Percentiles rank a stretch among this genome's conserved stretches.
These are phyloP conservation scores for Calycopis cecrops DNA, from an alignment of 1,140 invertebrate genomes.

Conservation along the genomic window DNA sequence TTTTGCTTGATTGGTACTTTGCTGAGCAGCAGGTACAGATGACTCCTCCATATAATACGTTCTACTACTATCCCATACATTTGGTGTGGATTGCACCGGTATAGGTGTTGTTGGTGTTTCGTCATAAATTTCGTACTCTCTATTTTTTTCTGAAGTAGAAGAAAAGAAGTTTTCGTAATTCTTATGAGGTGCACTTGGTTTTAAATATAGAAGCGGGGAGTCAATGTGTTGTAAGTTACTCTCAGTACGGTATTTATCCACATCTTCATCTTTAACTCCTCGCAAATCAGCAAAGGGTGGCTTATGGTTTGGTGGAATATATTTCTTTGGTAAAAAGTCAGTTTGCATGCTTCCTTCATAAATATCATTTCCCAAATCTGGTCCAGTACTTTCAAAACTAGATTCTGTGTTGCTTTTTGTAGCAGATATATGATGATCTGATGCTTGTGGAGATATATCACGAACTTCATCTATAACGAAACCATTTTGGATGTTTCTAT, in stretches of 20 bases:
- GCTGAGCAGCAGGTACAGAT: conserved; percentile 38
- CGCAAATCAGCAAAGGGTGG: conserved; percentile 55
- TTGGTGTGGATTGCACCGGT: conserved; percentile 30
- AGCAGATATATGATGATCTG: conserved; percentile 61
- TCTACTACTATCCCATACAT: conserved; percentile 43
- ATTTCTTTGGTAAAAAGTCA: conserved; percentile 33
- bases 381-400: conserved; percentile 63
- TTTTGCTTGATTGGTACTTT: conserved; percentile 59
- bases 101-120: conserved; percentile 43
- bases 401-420: conserved; percentile 51
- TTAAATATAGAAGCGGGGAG: conserved; percentile 70
- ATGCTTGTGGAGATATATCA: conserved; percentile 64
- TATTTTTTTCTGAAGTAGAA: conserved; percentile 36
- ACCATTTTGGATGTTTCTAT: conserved; percentile 53
- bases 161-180: conserved; percentile 53
- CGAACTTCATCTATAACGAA: conserved; percentile 47
- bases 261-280: conserved; percentile 57
- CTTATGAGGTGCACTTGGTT: conserved; percentile 70
- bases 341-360: conserved; percentile 43
- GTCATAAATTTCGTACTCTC: conserved; percentile 66
- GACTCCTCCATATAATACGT: conserved; percentile 42
- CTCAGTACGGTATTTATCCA: conserved; percentile 63
- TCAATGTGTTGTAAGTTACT: conserved; percentile 67
- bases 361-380: conserved; percentile 48
- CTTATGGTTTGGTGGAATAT: conserved; percentile 46